A percentile compares a stretch with the other conserved stretches of the same genome.
Conservation (phyloP, 2,888 invertebrate genomes). For the Amiota mariae region DNA sequence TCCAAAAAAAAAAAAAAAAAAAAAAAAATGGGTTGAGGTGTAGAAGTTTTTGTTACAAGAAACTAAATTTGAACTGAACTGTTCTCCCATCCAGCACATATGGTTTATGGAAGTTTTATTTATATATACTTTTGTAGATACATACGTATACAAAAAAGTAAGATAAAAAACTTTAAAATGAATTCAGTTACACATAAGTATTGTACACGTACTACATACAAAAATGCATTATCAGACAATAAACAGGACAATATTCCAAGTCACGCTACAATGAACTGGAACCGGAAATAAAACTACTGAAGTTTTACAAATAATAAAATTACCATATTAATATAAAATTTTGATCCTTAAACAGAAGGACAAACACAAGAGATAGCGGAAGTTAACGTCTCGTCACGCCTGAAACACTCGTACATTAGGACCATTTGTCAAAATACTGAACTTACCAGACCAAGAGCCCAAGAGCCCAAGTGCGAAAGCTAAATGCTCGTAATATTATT, state of each 20-base stretch:
- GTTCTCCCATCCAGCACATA: background rate
- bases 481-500: no score
- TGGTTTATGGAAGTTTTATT: no score
- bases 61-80: background rate
- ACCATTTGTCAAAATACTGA: conserved; percentile 53
- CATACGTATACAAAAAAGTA: no score
- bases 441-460: conserved; percentile 43
- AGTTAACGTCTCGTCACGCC: conserved; percentile 55
- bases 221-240: conserved; percentile 36
- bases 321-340: conserved; percentile 20
- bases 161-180: no score
- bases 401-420: conserved; percentile 43
- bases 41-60: background rate
- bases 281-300: conserved; percentile 53
- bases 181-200: no score
- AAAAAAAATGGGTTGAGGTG: background rate
- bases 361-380: conserved; percentile 48
- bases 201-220: conserved; percentile 16
- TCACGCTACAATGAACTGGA: conserved; percentile 40
- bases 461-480: conserved; percentile 28
- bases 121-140: no score
- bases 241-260: conserved; percentile 40
- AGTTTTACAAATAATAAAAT: conserved; percentile 31
- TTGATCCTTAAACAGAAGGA: conserved; percentile 52
- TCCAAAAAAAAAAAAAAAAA: background rate